Percentiles rank a stretch among this genome's conserved stretches.
These are phyloP conservation scores for Cheilosia soror DNA, from an alignment of 2,888 invertebrate genomes.

Conservation along the genomic window DNA sequence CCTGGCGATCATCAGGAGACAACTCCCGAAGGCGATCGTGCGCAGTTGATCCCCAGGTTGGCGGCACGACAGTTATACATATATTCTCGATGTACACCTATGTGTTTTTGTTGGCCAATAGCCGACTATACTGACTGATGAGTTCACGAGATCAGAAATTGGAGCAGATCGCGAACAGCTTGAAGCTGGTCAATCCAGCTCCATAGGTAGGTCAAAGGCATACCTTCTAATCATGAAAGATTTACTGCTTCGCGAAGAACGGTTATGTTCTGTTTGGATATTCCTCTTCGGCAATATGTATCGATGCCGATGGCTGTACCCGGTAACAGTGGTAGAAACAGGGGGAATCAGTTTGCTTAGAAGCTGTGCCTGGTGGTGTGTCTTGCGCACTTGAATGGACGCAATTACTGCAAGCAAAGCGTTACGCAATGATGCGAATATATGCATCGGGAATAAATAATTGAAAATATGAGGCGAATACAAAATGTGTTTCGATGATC, in stretches of 20 bases:
- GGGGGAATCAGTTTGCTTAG: background rate
- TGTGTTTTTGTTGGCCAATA: background rate
- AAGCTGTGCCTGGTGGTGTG: background rate
- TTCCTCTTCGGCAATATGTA: conserved; percentile 8
- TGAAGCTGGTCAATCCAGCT: conserved; percentile 77
- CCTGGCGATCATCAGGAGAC: conserved; percentile 6
- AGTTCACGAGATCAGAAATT: conserved; percentile 68
- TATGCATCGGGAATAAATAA: conserved; percentile 66
- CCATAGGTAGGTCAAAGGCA: conserved; percentile 82
- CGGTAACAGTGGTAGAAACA: background rate
- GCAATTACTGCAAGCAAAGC: conserved; percentile 59
- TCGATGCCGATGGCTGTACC: background rate
- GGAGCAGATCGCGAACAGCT: conserved; percentile 55
- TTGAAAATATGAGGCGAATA: conserved; percentile 51
- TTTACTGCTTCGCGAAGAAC: conserved; percentile 59
- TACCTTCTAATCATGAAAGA: conserved; percentile 77
- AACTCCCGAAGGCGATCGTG: conserved; percentile 27
- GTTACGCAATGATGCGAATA: conserved; percentile 68
- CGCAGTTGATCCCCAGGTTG: conserved; percentile 52
- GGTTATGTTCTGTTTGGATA: conserved; percentile 38
- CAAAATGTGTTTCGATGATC: conserved; percentile 2
- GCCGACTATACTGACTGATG: conserved; percentile 51
- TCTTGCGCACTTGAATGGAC: conserved; percentile 13
- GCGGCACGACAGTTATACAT: conserved; percentile 50
- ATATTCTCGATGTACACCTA: conserved; percentile 2